These are phyloP conservation scores for Heliconius eleuchia DNA, from an alignment of 1,140 invertebrate species.

Conservation along the genomic window DNA sequence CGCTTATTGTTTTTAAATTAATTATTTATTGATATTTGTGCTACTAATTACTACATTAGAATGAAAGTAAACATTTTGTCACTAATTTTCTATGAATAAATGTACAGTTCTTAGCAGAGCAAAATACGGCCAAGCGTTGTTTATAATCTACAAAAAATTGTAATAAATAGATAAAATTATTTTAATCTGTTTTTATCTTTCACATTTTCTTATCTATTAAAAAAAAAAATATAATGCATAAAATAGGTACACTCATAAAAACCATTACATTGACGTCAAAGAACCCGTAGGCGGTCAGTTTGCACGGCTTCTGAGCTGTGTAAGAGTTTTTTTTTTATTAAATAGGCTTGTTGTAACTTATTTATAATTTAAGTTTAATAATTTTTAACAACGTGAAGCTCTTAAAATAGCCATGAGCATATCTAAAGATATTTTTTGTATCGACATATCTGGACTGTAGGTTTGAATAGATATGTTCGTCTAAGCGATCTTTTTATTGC, in stretches of 20 bases:
- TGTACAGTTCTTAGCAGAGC: constrained; percentile 51
- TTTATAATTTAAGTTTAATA: neutral
- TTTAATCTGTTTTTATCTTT: too few species aligned
- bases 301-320: constrained; percentile 57
- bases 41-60: neutral
- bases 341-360: neutral
- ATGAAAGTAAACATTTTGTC: constrained; percentile 11
- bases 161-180: neutral
- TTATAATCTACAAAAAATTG: constrained; percentile 52
- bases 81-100: constrained; percentile 27
- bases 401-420: neutral
- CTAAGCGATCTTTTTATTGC: too few species aligned
- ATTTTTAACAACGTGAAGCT: too few species aligned
- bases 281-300: constrained; percentile 54
- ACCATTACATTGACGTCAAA: constrained; percentile 56
- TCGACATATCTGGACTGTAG: too few species aligned
- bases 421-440: neutral
- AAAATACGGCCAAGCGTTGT: constrained; percentile 58
- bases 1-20: neutral
- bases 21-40: neutral
- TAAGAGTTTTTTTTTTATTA: constrained; percentile 32
- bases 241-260: constrained; percentile 52
- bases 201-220: too few species aligned
- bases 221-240: constrained; percentile 20
- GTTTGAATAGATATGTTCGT: too few species aligned